Percentiles rank a stretch among this genome's conserved stretches.
Evolutionary conservation across 1,140 invertebrate species (phyloP).

Genomic region (Dendrolimus kikuchii): DNA sequence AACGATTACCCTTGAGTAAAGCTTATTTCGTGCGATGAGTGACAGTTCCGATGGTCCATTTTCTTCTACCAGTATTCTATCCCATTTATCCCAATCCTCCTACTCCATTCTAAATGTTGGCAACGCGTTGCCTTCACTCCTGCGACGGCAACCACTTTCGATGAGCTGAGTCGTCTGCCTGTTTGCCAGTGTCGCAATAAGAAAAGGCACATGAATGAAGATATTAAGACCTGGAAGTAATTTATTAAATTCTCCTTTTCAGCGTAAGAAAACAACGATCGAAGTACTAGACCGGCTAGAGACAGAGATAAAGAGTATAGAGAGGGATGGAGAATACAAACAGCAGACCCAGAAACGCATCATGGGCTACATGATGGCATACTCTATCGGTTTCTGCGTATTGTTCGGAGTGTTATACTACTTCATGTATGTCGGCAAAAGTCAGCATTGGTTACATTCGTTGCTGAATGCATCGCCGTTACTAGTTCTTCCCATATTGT

Average conservation of each 20-base stretch:
- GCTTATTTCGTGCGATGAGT: too few relatives aligned
- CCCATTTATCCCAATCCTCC: too few relatives aligned
- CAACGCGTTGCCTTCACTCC: too few relatives aligned
- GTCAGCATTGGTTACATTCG: constrained; percentile 37
- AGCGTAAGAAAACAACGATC: constrained; percentile 87
- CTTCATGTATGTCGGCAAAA: constrained; percentile 77
- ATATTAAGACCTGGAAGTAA: background rate
- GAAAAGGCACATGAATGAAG: too few relatives aligned
- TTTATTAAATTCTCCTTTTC: constrained; percentile 57
- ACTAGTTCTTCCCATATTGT: constrained; percentile 84
- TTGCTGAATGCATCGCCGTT: constrained; percentile 82
- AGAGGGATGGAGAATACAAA: constrained; percentile 84
- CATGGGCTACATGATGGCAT: constrained; percentile 84
- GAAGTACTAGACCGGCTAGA: constrained; percentile 85
- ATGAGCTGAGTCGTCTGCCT: too few relatives aligned
- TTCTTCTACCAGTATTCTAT: too few relatives aligned
- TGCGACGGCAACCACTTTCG: too few relatives aligned
- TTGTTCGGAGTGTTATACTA: constrained; percentile 79
- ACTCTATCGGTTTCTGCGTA: constrained; percentile 86
- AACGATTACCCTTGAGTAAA: too few relatives aligned
- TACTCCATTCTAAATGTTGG: too few relatives aligned
- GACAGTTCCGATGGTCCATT: too few relatives aligned
- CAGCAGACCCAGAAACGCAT: constrained; percentile 85
- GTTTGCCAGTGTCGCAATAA: too few relatives aligned
- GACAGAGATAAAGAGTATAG: constrained; percentile 85